Conservation (phyloP, 2,888 invertebrate genomes). For the Agonopterix alstromeriana region DNA sequence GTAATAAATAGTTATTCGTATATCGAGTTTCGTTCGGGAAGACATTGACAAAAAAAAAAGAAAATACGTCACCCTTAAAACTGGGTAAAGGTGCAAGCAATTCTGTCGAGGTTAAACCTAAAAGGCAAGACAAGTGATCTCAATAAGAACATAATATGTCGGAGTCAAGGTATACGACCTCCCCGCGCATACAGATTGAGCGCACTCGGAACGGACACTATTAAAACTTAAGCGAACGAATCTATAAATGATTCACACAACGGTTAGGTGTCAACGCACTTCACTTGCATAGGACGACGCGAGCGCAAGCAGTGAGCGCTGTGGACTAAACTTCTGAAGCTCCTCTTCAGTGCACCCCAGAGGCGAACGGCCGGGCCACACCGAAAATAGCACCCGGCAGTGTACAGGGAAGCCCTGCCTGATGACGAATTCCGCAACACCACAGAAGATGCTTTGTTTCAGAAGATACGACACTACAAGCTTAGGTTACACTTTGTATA, state of each 20-base stretch:
- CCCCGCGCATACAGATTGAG: constrained; percentile 34
- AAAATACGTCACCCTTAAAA: constrained; percentile 52
- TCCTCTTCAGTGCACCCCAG: constrained; percentile 47
- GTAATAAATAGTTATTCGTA: constrained; percentile 82
- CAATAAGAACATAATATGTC: constrained; percentile 51
- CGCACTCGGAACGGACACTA: constrained; percentile 60
- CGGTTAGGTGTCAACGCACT: constrained; percentile 75
- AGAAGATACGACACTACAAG: constrained; percentile 7
- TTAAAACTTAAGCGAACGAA: constrained; percentile 32
- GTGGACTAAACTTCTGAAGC: constrained; percentile 40
- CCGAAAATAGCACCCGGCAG: constrained; percentile 73
- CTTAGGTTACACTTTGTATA: constrained; percentile 13
- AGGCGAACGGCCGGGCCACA: constrained; percentile 61
- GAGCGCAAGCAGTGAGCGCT: constrained; percentile 51
- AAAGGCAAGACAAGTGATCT: constrained; percentile 65
- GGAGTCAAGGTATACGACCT: constrained; percentile 65
- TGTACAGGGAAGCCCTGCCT: constrained; percentile 63
- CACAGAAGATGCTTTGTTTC: constrained; percentile 44
- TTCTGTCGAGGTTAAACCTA: constrained; percentile 58
- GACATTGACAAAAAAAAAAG: constrained; percentile 71
- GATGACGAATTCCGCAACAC: constrained; percentile 54
- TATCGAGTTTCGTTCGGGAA: constrained; percentile 78
- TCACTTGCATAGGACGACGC: constrained; percentile 56
- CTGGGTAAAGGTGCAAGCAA: constrained; percentile 63
- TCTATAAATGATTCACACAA: constrained; percentile 65